Conservation (phyloP, 1,140 invertebrate genomes). For the Pinna nobilis region DNA sequence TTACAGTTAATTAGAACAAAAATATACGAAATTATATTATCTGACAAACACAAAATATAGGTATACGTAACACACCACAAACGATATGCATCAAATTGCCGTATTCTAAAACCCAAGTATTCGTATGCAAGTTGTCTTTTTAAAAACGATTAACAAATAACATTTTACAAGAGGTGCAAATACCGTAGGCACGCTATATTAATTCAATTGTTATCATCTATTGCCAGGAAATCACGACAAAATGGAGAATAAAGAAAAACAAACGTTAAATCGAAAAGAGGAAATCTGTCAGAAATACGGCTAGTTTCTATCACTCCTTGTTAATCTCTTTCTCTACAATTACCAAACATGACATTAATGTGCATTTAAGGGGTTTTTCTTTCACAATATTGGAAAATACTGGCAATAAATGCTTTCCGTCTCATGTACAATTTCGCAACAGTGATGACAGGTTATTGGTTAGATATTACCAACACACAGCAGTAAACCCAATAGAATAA, state of each 20-base stretch:
- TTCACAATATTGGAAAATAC: neutral
- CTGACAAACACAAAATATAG: no score
- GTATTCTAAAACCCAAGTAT: no score
- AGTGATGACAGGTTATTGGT: neutral
- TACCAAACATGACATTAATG: neutral
- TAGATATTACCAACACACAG: neutral
- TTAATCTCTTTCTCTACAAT: neutral
- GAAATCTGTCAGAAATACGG: neutral
- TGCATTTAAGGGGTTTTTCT: neutral
- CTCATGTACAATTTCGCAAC: constrained; percentile 1
- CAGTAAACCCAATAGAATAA: neutral
- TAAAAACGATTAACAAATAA: no score
- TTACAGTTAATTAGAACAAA: no score
- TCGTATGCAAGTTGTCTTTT: no score
- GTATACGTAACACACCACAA: no score
- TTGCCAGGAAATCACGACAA: neutral
- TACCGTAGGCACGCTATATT: no score
- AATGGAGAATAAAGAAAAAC: neutral
- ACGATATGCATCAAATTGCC: no score
- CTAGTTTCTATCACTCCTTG: neutral
- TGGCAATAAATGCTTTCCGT: neutral
- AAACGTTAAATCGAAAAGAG: neutral
- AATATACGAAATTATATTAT: no score
- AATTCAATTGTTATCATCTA: neutral
- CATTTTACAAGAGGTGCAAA: no score